Conservation (phyloP, 2,113 vertebrate genomes). For the Podarcis raffonei region DNA sequence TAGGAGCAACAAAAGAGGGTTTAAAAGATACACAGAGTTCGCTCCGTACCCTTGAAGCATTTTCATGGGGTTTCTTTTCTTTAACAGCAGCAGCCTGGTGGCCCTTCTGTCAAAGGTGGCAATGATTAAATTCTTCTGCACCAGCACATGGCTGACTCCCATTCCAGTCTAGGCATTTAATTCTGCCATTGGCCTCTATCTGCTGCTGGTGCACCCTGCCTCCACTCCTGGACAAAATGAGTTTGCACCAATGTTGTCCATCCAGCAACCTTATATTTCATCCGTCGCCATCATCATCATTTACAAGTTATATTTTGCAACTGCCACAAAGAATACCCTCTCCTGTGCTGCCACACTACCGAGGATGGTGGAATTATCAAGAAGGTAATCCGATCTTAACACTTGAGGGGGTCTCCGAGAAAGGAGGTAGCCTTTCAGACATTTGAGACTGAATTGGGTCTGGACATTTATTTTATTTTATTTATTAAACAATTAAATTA, state of each 20-base stretch:
- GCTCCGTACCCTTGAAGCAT: no score
- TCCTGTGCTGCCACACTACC: no score
- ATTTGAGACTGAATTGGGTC: no score
- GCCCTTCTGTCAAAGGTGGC: neutral
- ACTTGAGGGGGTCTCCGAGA: no score
- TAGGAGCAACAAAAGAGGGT: constrained; percentile 21
- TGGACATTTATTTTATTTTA: no score
- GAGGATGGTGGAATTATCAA: no score
- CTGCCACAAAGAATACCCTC: no score
- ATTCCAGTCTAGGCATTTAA: neutral
- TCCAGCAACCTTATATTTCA: neutral
- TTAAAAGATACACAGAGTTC: neutral
- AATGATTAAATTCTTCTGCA: neutral
- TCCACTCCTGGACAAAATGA: neutral
- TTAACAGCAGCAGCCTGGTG: neutral
- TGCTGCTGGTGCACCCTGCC: neutral
- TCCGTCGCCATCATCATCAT: no score
- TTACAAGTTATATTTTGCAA: no score
- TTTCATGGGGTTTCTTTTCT: neutral
- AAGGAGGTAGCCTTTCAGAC: no score
- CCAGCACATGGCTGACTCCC: neutral
- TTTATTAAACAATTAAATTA: no score
- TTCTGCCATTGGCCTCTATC: neutral
- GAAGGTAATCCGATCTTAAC: no score
- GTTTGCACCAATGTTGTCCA: neutral